Conservation (phyloP, 2,888 invertebrate species). For the Mamestra brassicae region DNA sequence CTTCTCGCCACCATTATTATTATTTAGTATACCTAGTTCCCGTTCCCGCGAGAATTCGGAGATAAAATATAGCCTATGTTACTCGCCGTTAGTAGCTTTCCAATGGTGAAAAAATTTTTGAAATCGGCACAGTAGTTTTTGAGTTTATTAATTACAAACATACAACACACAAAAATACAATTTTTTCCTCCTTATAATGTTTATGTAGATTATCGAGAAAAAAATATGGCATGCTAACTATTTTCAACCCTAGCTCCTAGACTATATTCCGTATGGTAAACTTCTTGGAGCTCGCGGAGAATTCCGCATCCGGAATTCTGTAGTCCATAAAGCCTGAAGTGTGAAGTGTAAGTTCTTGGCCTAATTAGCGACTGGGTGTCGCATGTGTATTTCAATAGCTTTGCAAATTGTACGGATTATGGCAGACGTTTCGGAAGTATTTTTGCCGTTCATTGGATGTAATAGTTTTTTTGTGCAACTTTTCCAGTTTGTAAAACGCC, state of each 20-base stretch:
- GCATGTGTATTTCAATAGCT: conserved; percentile 18
- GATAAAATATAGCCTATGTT: too few relatives aligned
- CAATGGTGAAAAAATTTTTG: too few relatives aligned
- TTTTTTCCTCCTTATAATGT: too few relatives aligned
- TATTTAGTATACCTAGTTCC: too few relatives aligned
- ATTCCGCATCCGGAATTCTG: conserved; percentile 15
- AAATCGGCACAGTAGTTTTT: too few relatives aligned
- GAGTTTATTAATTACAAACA: too few relatives aligned
- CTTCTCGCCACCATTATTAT: too few relatives aligned
- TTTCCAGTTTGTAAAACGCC: too few relatives aligned
- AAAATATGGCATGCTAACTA: background rate
- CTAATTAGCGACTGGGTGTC: conserved; percentile 40
- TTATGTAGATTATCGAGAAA: background rate
- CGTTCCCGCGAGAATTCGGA: too few relatives aligned
- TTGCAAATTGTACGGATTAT: conserved; percentile 8
- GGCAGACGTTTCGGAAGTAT: background rate
- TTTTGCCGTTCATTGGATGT: background rate
- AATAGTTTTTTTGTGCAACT: too few relatives aligned
- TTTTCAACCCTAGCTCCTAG: background rate
- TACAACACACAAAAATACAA: too few relatives aligned
- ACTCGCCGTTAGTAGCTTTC: too few relatives aligned
- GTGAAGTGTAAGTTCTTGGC: conserved; percentile 38
- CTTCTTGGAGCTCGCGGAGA: conserved; percentile 2
- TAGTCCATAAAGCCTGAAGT: conserved; percentile 41
- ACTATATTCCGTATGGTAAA: conserved; percentile 13